Base-by-base conservation (phyloP, 1,140 invertebrate genomes). In the Zeugodacus cucurbitae region DNA sequence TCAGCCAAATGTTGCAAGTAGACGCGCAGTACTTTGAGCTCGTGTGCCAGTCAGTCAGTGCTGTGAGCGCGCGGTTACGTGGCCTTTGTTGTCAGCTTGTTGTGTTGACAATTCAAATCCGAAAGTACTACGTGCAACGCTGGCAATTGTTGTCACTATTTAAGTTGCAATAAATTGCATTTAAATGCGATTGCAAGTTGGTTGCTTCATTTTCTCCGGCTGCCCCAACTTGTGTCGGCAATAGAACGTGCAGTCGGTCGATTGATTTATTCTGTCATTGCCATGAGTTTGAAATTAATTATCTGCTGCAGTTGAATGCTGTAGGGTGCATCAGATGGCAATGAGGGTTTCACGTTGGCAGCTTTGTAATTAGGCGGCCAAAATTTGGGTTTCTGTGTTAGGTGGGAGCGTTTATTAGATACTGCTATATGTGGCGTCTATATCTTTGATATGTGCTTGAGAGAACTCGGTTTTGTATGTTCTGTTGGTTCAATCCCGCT, bases 21-120 rank as follows among this genome's bases (percentile, higher is more conserved):
- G n/a, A n/a, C n/a, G n/a, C n/a, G n/a, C n/a, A n/a, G n/a, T n/a
- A n/a, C n/a, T n/a, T n/a, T n/a, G n/a, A n/a, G n/a, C n/a, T n/a
- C n/a, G n/a, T n/a, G n/a, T n/a, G n/a, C n/a, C n/a, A n/a, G n/a
- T n/a, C n/a, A n/a, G n/a, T n/a, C n/a, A n/a, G n/a, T n/a, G n/a
- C n/a, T 41, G 34, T 64, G 26, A 4, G 26, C 44, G 7, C 48
- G 74, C 74, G 37, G 41, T 82, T 82, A 82, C 74, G 74, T 44
- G 74, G 37, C 74, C 74, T 82, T 82, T 82, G 74, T 82, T 82
- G 74, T 82, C 74, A 82, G 74, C 74, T 82, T 82, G 74, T 82
- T 82, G 22, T 82, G 74, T 82, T 82, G 74, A 82, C 74, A 82
- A 82, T 82, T 82, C 41, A 82, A 82, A 82, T 82, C 22, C 74